These are phyloP conservation scores for Xyliphius kryptos DNA, from an alignment of 2,113 vertebrate species.

Conservation along the genomic window DNA sequence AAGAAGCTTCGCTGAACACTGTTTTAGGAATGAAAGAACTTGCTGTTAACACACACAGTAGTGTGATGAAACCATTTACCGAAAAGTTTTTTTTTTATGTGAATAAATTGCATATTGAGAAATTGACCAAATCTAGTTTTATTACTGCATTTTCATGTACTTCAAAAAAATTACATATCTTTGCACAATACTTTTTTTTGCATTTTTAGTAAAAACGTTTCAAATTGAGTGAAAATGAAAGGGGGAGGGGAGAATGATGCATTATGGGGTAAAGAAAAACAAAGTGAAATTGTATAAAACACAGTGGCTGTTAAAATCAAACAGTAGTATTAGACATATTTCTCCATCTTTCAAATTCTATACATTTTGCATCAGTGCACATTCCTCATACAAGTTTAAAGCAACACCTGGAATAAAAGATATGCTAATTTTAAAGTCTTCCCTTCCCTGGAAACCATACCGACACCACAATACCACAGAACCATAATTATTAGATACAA, in stretches of 20 bases:
- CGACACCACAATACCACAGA: slow-evolving; percentile 68
- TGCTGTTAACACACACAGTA: too few relatives aligned
- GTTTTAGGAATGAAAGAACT: too few relatives aligned
- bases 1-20: too few relatives aligned
- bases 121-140: too few relatives aligned
- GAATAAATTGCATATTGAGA: too few relatives aligned
- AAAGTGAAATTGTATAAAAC: slow-evolving; percentile 81
- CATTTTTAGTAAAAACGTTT: slow-evolving; percentile 80
- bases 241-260: slow-evolving; percentile 43
- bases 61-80: too few relatives aligned
- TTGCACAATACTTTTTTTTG: too few relatives aligned
- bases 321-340: slow-evolving; percentile 80
- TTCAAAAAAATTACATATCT: too few relatives aligned
- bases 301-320: slow-evolving; percentile 80
- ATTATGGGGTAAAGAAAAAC: slow-evolving; percentile 47
- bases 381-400: slow-evolving; percentile 72
- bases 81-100: too few relatives aligned
- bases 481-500: too few relatives aligned
- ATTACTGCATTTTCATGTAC: too few relatives aligned
- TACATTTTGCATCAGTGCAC: slow-evolving; percentile 73
- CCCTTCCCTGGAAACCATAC: slow-evolving; percentile 50
- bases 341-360: slow-evolving; percentile 65
- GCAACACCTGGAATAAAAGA: slow-evolving; percentile 59
- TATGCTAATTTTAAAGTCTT: slow-evolving; percentile 44
- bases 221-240: slow-evolving; percentile 67